Evolutionary conservation across 2,113 vertebrate genomes (phyloP).

Genomic region (Merops nubicus): DNA sequence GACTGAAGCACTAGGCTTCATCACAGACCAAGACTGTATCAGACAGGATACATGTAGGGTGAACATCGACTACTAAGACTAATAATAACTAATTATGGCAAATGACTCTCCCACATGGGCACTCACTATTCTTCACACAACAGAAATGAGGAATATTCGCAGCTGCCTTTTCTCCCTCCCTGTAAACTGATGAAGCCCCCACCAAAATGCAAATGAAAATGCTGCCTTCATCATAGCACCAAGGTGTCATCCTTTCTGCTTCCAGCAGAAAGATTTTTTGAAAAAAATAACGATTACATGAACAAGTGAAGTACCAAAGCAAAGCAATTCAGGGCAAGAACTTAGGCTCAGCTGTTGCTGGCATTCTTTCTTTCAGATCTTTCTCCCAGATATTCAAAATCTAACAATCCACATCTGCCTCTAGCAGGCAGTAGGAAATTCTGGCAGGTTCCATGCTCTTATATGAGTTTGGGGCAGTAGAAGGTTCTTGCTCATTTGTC

Average conservation of each 20-base stretch:
- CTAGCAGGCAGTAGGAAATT: not conserved
- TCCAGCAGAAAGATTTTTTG: not conserved
- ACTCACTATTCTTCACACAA: not conserved
- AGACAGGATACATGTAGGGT: slow-evolving; percentile 27
- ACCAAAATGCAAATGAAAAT: not conserved
- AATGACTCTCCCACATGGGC: not conserved
- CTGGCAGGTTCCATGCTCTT: not conserved
- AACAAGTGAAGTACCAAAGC: not conserved
- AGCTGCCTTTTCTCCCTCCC: not conserved
- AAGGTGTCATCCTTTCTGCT: not conserved
- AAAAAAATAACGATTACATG: fast-evolving
- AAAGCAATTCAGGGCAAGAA: not conserved
- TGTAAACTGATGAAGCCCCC: not conserved
- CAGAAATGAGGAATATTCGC: not conserved
- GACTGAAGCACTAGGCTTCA: not conserved
- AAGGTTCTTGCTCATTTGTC: not conserved
- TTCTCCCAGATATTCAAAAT: not conserved
- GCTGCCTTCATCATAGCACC: not conserved
- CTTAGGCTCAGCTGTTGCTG: not conserved
- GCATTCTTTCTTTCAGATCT: not conserved
- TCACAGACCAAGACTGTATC: not conserved
- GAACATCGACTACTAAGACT: not conserved
- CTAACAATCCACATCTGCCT: not conserved
- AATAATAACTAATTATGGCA: slow-evolving; percentile 21
- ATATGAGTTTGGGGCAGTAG: not conserved